Percentiles rank a stretch among this genome's conserved stretches.
phyloP scores from a whole-genome alignment of 2,888 invertebrate genomes.

The Copidosoma aretas region DNA sequence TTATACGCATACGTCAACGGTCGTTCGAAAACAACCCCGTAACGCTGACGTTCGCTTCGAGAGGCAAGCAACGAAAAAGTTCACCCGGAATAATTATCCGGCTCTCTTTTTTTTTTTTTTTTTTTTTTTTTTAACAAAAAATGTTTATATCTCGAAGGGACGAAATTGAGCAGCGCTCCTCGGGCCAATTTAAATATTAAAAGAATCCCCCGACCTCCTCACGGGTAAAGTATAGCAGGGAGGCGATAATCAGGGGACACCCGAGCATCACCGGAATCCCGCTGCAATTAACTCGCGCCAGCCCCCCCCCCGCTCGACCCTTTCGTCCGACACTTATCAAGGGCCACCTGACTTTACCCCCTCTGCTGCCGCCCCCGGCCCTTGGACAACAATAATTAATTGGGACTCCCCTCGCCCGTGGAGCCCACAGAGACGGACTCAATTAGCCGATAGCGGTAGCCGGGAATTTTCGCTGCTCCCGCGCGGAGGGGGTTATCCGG shows the following conservation, averaged over 20 bases:
- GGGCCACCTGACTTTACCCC: conserved; percentile 5
- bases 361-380: not conserved
- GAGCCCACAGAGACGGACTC: conserved; percentile 3
- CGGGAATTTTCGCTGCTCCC: not conserved
- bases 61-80: too few relatives aligned
- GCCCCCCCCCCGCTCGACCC: not conserved
- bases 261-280: not conserved
- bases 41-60: too few relatives aligned
- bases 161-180: not conserved
- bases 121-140: too few relatives aligned
- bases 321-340: not conserved
- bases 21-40: too few relatives aligned
- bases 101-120: too few relatives aligned
- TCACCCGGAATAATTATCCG: too few relatives aligned
- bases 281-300: not conserved
- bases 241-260: not conserved
- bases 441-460: conserved; percentile 9
- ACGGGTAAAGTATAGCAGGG: not conserved
- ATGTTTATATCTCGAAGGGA: too few relatives aligned
- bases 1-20: too few relatives aligned
- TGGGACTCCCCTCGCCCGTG: not conserved
- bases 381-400: conserved; percentile 21
- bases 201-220: not conserved
- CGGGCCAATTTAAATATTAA: not conserved
- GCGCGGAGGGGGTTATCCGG: conserved; percentile 8